Conservation (phyloP, 2,888 invertebrate genomes). For the Gastracanthus pulcherrimus region DNA sequence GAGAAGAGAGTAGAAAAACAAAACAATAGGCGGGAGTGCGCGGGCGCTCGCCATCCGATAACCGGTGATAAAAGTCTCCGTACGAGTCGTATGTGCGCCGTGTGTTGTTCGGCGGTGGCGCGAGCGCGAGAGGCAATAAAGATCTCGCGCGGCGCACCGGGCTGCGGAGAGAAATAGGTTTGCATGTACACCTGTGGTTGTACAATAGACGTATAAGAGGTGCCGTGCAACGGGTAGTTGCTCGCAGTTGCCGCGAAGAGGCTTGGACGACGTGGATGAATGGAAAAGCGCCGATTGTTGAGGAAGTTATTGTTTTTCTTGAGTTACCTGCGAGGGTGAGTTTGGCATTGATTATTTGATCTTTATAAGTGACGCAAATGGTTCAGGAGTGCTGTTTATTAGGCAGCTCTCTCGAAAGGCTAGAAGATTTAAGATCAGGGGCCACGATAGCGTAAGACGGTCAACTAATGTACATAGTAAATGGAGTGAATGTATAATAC, state of each 20-base stretch:
- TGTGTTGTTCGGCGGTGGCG: too few species aligned
- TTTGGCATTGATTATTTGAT: neutral
- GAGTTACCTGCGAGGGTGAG: constrained; percentile 2
- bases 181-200: constrained; percentile 38
- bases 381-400: too few species aligned
- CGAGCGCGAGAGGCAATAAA: constrained; percentile 67
- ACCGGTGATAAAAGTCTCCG: constrained; percentile 66
- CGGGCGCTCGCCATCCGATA: constrained; percentile 65
- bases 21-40: neutral
- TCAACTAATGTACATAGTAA: too few species aligned
- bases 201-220: constrained; percentile 66
- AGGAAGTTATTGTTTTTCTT: neutral
- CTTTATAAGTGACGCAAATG: neutral
- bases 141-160: constrained; percentile 56
- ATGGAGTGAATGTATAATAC: too few species aligned
- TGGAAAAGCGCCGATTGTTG: neutral
- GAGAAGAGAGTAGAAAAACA: constrained; percentile 9
- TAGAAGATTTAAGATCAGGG: too few species aligned
- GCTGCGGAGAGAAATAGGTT: constrained; percentile 62
- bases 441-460: too few species aligned
- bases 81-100: too few species aligned
- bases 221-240: constrained; percentile 60
- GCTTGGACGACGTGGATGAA: constrained; percentile 21
- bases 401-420: too few species aligned
- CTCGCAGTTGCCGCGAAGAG: constrained; percentile 61